Base-by-base conservation (phyloP, 2,113 vertebrate genomes). In the Tapirus terrestris region DNA sequence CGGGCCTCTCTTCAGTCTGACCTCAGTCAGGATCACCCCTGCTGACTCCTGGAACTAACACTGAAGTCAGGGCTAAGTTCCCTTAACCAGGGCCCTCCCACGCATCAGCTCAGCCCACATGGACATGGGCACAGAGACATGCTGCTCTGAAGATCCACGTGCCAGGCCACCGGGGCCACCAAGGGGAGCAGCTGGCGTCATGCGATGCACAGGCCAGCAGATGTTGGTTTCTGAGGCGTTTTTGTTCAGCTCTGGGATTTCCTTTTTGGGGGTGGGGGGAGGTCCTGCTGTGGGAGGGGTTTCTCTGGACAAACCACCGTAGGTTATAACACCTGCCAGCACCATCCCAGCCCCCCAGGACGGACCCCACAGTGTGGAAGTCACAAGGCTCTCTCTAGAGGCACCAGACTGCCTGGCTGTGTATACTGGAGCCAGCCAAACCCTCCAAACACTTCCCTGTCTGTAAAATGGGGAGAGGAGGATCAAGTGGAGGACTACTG, bases 61-160 rank as follows among this genome's bases (percentile, higher is more conserved):
- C 2, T 16, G 31, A 68, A 39, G 11, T 77, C 65, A 27, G 43
- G 53, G n/a, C 63, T 81, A 8, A 11, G 39, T n/a, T n/a, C 29
- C 51, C 12, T 10, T 33, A 56, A 20, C 25, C 23, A 1, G 0
- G 51, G 48, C 36, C 43, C 20, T 76, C 36, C 45, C 39, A 6
- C 0, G 2, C 45, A 36, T 25, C 13, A 43, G 29, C 29, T 36
- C 14, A 6, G 31, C 25, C 8, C 36, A 1, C 6, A 25, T 63
- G 48, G 72, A 43, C 11, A 25, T 5, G 13, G 5, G 18, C n/a
- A 13, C 23, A 51, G 6, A 33, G 45, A 25, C 0, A 0, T 3
- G 16, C 36, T 51, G 48, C 56, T 39, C 36, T 16, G 11, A n/a
- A 29, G 21, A 36, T 27, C 6, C 95, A n/a, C 12, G 29, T 53